Conservation (phyloP, 53 echinoderm and acorn worm species). For the Holothuria leucospilota region DNA sequence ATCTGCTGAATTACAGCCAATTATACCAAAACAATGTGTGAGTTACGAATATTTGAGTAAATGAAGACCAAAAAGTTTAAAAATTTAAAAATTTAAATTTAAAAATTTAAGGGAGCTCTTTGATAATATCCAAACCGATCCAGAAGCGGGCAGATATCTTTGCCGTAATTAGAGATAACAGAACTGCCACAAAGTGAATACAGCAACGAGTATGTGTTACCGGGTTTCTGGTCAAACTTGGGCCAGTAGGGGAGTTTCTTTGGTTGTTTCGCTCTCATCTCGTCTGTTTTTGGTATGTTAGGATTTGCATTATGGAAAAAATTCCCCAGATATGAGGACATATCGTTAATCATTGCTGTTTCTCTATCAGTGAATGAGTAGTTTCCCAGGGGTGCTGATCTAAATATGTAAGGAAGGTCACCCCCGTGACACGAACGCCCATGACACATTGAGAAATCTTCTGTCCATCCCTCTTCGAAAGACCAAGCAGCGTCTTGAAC, state of each 20-base stretch:
- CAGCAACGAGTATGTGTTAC: neutral
- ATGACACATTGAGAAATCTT: neutral
- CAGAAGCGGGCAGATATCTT: neutral
- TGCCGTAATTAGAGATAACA: slow-evolving; percentile 11
- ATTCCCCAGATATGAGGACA: slow-evolving; percentile 51
- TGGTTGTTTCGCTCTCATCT: slow-evolving; percentile 22
- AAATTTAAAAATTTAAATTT: slow-evolving; percentile 5
- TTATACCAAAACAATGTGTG: no score
- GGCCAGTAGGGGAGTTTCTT: slow-evolving; percentile 26
- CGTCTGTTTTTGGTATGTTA: slow-evolving; percentile 24
- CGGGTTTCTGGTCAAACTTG: neutral
- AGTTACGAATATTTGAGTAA: no score
- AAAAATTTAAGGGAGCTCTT: neutral
- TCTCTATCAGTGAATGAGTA: slow-evolving; percentile 18
- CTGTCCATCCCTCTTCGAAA: slow-evolving; percentile 36
- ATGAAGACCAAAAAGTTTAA: no score
- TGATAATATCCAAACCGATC: slow-evolving; percentile 26
- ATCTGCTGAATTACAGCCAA: no score
- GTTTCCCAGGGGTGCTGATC: slow-evolving; percentile 16
- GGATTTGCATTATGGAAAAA: slow-evolving; percentile 55
- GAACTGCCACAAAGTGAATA: slow-evolving; percentile 17
- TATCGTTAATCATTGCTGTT: slow-evolving; percentile 27
- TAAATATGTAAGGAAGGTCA: slow-evolving; percentile 61
- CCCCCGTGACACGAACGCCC: slow-evolving; percentile 50
- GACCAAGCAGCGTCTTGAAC: slow-evolving; percentile 44